Conservation (phyloP, 2,888 invertebrate genomes). For the Germaria angustata region DNA sequence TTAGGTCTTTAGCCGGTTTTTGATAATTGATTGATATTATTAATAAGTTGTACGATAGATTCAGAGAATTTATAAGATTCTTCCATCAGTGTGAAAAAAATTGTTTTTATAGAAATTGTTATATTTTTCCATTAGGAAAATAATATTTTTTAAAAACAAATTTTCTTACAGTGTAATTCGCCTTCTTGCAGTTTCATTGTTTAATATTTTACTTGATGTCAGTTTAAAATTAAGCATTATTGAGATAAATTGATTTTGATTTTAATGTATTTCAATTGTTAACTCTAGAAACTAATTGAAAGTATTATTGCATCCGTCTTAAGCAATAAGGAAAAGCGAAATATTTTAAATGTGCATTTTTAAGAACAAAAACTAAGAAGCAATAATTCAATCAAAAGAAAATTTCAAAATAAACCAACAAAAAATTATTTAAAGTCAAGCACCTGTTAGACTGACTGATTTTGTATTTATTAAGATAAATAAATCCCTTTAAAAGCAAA, state of each 20-base stretch:
- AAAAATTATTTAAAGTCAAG: constrained; percentile 49
- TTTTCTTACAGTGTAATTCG: constrained; percentile 5
- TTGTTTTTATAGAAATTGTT: too few species aligned
- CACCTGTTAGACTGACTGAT: constrained; percentile 42
- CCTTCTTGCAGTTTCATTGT: background rate
- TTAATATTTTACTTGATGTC: constrained; percentile 30
- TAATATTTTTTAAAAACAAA: background rate
- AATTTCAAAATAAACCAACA: background rate
- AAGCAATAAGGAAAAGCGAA: constrained; percentile 30
- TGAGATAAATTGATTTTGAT: constrained; percentile 55
- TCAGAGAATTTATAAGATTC: too few species aligned
- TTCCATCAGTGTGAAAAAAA: too few species aligned
- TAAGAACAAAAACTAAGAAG: constrained; percentile 3
- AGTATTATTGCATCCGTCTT: constrained; percentile 34
- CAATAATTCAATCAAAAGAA: background rate
- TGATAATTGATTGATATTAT: too few species aligned
- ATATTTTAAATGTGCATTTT: constrained; percentile 4
- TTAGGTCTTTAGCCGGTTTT: too few species aligned
- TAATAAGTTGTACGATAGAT: too few species aligned
- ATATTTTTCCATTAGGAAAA: too few species aligned
- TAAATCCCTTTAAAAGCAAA: background rate
- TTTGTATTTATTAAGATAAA: constrained; percentile 1
- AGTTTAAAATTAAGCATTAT: constrained; percentile 50
- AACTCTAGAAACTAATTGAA: constrained; percentile 54
- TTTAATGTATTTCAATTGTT: constrained; percentile 59